These are phyloP conservation scores for human DNA, from an alignment of 2,113 vertebrate species.

Conservation along the genomic window DNA sequence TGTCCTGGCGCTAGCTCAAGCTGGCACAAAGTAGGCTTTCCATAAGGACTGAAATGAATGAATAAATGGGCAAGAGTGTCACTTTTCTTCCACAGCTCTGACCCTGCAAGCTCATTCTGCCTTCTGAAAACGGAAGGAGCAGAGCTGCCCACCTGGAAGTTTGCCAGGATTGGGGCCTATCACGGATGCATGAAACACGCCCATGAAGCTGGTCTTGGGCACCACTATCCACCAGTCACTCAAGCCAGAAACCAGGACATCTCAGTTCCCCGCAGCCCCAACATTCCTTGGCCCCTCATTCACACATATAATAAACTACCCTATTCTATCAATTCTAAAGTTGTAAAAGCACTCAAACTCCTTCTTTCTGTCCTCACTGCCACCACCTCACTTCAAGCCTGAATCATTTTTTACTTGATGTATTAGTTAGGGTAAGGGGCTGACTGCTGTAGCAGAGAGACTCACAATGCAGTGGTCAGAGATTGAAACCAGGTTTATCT, in stretches of 20 bases:
- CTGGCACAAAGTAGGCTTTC: background rate
- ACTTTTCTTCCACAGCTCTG: background rate
- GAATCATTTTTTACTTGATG: background rate
- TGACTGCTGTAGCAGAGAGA: background rate
- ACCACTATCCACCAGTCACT: background rate
- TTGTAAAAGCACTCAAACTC: background rate
- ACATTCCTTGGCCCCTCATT: background rate
- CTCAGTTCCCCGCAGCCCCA: background rate
- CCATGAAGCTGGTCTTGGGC: background rate
- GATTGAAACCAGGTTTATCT: constrained; percentile 49
- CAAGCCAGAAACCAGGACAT: background rate
- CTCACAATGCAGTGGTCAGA: background rate
- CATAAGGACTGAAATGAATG: background rate
- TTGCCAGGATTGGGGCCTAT: background rate
- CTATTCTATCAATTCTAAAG: background rate
- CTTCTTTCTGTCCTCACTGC: constrained; percentile 2
- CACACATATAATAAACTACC: background rate
- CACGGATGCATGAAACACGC: background rate
- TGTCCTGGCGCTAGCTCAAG: background rate
- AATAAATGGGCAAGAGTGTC: background rate
- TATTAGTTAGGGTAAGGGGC: background rate
- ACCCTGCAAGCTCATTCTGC: background rate
- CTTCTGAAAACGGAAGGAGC: background rate
- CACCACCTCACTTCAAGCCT: background rate
- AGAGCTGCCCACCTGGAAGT: background rate